These are phyloP conservation scores for Battus philenor DNA, from an alignment of 1,140 invertebrate species.

Conservation along the genomic window DNA sequence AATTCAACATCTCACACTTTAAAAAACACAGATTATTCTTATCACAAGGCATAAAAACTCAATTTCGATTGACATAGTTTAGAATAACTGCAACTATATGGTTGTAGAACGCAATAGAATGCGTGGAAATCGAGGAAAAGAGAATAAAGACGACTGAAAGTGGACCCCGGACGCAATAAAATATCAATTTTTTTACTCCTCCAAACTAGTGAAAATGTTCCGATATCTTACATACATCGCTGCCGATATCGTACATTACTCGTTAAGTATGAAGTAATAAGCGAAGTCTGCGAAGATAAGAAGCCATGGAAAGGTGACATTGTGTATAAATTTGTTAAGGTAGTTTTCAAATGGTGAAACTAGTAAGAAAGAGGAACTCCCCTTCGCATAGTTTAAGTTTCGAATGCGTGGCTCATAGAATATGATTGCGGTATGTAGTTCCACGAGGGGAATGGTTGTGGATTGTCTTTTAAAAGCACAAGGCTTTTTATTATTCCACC, in stretches of 20 bases:
- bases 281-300: not conserved
- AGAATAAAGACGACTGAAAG: constrained; percentile 66
- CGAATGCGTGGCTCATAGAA: constrained; percentile 27
- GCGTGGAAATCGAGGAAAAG: constrained; percentile 48
- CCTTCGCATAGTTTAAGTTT: constrained; percentile 61
- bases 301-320: constrained; percentile 15
- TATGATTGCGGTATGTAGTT: constrained; percentile 40
- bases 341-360: constrained; percentile 5
- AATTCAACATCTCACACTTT: constrained; percentile 20
- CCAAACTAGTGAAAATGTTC: constrained; percentile 7
- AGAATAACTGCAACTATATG: constrained; percentile 16
- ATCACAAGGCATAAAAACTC: constrained; percentile 7
- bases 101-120: constrained; percentile 36
- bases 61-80: not conserved
- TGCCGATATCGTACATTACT: constrained; percentile 20
- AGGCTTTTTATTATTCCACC: too few relatives aligned
- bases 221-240: not conserved
- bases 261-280: not conserved
- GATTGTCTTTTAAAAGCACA: constrained; percentile 13
- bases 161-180: constrained; percentile 65
- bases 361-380: constrained; percentile 21
- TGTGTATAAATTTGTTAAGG: not conserved
- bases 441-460: constrained; percentile 11
- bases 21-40: constrained; percentile 1
- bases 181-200: constrained; percentile 66